Conservation (phyloP, 2,888 invertebrate species). For the Hydropsyche betteni region DNA sequence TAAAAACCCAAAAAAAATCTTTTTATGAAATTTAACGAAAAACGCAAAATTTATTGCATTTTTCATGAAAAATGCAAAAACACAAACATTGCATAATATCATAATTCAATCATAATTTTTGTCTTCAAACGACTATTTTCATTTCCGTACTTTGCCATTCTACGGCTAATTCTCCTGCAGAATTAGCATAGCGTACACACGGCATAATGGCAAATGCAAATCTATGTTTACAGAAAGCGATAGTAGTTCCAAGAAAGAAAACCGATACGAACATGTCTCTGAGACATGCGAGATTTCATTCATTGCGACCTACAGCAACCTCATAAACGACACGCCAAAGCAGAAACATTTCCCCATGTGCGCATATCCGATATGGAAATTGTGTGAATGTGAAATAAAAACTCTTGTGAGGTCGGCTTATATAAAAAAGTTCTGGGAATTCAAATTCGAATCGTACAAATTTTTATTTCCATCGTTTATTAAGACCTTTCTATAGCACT, state of each 20-base stretch:
- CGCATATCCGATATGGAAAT: slow-evolving; percentile 16
- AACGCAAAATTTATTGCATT: too few species aligned
- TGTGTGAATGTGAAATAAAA: neutral
- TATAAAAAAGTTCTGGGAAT: neutral
- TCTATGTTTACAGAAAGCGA: slow-evolving; percentile 5
- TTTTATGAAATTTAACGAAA: too few species aligned
- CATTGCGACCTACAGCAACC: slow-evolving; percentile 17
- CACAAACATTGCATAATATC: too few species aligned
- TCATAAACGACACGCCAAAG: neutral
- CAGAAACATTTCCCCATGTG: neutral
- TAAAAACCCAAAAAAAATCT: too few species aligned
- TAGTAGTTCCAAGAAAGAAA: slow-evolving; percentile 15
- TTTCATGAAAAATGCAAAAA: too few species aligned
- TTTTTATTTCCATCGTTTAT: too few species aligned
- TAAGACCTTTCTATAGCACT: too few species aligned
- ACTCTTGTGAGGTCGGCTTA: neutral
- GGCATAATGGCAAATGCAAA: neutral
- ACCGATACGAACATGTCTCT: neutral
- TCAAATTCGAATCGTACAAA: too few species aligned
- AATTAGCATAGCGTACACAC: neutral
- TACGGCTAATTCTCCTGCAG: neutral
- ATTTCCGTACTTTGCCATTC: too few species aligned
- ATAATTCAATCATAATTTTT: too few species aligned
- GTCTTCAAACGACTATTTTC: too few species aligned
- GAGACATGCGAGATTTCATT: slow-evolving; percentile 21